These are phyloP conservation scores for Trichonephila inaurata DNA, from an alignment of 1,140 invertebrate genomes.

Conservation along the genomic window DNA sequence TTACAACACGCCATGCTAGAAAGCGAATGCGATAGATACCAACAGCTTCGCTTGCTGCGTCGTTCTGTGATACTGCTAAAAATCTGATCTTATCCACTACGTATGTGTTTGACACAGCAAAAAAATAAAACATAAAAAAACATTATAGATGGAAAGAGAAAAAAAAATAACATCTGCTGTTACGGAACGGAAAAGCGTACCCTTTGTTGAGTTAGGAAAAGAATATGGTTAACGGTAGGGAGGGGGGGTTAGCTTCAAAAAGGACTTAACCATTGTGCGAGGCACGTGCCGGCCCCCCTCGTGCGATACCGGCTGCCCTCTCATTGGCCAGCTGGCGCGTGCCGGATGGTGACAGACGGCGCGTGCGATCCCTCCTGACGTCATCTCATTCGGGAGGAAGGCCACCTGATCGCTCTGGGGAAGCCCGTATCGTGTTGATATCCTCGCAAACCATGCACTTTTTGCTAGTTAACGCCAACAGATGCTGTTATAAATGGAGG, in stretches of 20 bases:
- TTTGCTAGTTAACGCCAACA: constrained; percentile 31
- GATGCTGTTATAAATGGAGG: constrained; percentile 32
- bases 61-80: constrained; percentile 18
- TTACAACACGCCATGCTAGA: neutral
- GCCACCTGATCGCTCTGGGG: constrained; percentile 66
- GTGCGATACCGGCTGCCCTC: constrained; percentile 70
- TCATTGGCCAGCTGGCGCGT: constrained; percentile 60
- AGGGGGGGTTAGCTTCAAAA: neutral
- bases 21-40: constrained; percentile 7
- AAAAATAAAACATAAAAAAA: neutral
- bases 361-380: constrained; percentile 69
- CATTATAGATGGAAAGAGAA: constrained; percentile 9
- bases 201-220: constrained; percentile 61
- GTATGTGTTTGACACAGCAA: neutral
- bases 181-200: constrained; percentile 68
- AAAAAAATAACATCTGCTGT: constrained; percentile 61
- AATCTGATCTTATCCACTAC: constrained; percentile 45
- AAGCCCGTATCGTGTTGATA: constrained; percentile 57
- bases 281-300: constrained; percentile 44
- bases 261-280: constrained; percentile 2
- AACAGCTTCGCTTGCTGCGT: constrained; percentile 23
- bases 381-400: constrained; percentile 11
- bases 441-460: neutral
- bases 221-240: neutral
- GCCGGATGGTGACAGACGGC: constrained; percentile 56